phyloP scores from a whole-genome alignment of 2,888 invertebrate genomes.

The Hartigia nigra region DNA sequence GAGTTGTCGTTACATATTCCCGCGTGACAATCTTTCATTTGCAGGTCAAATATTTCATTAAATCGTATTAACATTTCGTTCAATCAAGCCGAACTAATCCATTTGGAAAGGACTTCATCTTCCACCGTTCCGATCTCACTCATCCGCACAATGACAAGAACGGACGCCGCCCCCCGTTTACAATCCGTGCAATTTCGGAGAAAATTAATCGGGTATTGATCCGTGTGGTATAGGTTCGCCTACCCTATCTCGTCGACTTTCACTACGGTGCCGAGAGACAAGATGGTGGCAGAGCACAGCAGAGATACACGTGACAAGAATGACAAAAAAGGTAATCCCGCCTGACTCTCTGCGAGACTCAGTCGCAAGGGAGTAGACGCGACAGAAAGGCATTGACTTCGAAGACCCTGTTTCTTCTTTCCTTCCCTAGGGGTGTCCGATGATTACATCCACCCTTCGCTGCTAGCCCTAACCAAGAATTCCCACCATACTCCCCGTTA shows the following conservation, averaged over 20 bases:
- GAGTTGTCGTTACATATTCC: neutral
- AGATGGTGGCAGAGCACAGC: constrained; percentile 17
- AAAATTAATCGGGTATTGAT: constrained; percentile 56
- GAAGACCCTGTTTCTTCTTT: constrained; percentile 40
- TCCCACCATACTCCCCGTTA: neutral
- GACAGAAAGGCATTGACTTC: constrained; percentile 52
- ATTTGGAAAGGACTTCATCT: neutral
- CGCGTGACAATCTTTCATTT: neutral
- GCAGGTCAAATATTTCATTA: neutral
- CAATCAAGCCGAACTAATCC: neutral
- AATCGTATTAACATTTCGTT: neutral
- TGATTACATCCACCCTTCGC: constrained; percentile 44
- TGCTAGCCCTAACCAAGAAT: constrained; percentile 19
- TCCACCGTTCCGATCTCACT: neutral
- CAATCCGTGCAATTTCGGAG: constrained; percentile 36
- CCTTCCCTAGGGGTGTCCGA: constrained; percentile 41
- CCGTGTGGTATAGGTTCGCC: constrained; percentile 16
- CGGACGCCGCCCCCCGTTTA: neutral
- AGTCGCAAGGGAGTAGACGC: constrained; percentile 39
- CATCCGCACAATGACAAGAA: neutral
- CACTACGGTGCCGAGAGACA: constrained; percentile 4
- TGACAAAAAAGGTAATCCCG: constrained; percentile 57
- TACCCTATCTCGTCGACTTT: constrained; percentile 8
- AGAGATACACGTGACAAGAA: constrained; percentile 58
- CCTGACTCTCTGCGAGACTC: constrained; percentile 35